A percentile compares a stretch with the other conserved stretches of the same genome.
These are phyloP conservation scores for Synodontis membranacea DNA, from an alignment of 2,113 vertebrate species.

Conservation along the genomic window DNA sequence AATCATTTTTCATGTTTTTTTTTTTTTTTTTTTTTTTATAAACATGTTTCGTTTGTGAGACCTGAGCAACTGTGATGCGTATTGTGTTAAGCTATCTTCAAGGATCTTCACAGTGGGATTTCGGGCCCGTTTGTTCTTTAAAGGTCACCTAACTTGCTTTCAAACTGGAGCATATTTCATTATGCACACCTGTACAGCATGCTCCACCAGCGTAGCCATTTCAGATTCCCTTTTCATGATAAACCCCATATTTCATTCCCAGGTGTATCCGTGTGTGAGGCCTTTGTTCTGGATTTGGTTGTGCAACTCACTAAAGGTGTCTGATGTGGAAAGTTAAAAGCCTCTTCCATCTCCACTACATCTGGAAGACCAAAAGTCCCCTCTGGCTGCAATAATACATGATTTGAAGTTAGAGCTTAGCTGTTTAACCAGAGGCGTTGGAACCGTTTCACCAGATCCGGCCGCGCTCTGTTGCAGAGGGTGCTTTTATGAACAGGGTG, in stretches of 20 bases:
- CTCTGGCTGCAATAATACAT: conserved; percentile 35
- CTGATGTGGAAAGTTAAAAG: conserved; percentile 41
- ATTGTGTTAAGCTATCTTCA: not conserved
- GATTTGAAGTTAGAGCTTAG: conserved; percentile 41
- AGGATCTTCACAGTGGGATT: not conserved
- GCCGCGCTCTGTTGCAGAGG: not conserved
- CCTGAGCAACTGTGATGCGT: not conserved
- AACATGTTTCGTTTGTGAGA: not conserved
- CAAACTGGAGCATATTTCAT: not conserved
- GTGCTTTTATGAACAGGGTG: conserved; percentile 29
- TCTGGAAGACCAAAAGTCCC: conserved; percentile 36
- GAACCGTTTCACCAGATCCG: conserved; percentile 22
- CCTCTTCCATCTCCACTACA: conserved; percentile 28
- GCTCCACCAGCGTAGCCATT: not conserved
- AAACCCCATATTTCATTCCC: not conserved
- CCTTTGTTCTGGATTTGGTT: conserved; percentile 7
- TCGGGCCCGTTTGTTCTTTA: not conserved
- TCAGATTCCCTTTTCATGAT: not conserved
- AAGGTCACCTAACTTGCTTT: not conserved
- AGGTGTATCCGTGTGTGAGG: conserved; percentile 4
- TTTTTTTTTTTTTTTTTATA: not conserved
- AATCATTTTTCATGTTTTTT: no score
- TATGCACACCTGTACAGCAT: not conserved
- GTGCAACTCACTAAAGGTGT: conserved; percentile 16
- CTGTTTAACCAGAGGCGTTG: conserved; percentile 40